A percentile compares a stretch with the other conserved stretches of the same genome.
phyloP scores from a whole-genome alignment of 1,140 invertebrate genomes.

The Drosophila prosaltans region DNA sequence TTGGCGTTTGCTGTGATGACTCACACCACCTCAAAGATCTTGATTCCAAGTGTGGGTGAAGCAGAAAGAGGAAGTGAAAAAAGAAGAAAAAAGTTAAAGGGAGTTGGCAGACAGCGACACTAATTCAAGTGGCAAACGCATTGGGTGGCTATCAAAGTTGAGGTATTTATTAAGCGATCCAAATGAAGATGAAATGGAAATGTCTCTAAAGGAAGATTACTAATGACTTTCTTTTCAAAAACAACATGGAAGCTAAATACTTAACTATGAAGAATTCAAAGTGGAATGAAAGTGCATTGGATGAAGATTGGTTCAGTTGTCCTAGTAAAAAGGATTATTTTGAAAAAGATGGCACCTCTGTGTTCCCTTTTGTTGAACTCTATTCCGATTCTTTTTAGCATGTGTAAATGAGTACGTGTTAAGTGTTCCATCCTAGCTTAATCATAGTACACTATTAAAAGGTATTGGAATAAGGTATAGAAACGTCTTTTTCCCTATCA shows the following conservation, averaged over 20 bases:
- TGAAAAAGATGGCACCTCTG: too few species aligned
- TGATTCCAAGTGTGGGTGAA: constrained; percentile 38
- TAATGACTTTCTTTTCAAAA: neutral
- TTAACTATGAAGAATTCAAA: neutral
- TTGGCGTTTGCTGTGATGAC: constrained; percentile 59
- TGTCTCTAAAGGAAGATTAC: neutral
- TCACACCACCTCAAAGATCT: constrained; percentile 39
- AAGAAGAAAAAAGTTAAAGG: neutral
- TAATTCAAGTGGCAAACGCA: constrained; percentile 28
- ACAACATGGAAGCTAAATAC: too few species aligned
- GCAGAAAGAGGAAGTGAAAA: neutral
- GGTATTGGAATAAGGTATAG: too few species aligned
- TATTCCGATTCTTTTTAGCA: too few species aligned
- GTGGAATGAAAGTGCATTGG: neutral
- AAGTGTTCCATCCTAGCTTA: too few species aligned
- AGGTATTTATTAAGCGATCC: constrained; percentile 14
- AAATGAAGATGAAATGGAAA: constrained; percentile 4
- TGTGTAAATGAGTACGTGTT: too few species aligned
- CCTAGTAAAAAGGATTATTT: too few species aligned
- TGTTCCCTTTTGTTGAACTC: too few species aligned
- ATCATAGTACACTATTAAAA: too few species aligned
- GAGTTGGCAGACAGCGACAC: constrained; percentile 21
- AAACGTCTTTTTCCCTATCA: too few species aligned
- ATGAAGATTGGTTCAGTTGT: too few species aligned
- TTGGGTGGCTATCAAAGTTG: constrained; percentile 30